These are phyloP conservation scores for Myathropa florea DNA, from an alignment of 2,888 invertebrate genomes.

Conservation along the genomic window DNA sequence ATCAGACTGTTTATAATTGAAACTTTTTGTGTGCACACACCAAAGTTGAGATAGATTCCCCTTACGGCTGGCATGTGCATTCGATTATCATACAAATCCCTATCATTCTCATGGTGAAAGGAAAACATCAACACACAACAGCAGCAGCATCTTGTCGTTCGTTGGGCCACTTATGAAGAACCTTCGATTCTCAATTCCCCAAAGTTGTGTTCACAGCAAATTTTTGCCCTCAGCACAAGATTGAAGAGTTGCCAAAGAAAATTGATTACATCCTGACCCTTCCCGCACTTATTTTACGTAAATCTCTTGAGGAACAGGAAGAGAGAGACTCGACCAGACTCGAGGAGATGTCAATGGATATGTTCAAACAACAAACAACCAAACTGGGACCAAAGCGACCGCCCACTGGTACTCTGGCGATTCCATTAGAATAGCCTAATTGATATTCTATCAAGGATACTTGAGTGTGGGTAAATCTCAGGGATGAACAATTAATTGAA, in stretches of 20 bases:
- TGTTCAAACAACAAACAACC: background rate
- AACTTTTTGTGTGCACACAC: background rate
- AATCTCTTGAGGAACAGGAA: background rate
- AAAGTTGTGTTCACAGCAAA: constrained; percentile 35
- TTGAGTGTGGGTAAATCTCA: background rate
- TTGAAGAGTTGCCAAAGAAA: constrained; percentile 31
- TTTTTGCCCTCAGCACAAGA: background rate
- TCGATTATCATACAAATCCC: constrained; percentile 16
- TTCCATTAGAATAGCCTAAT: constrained; percentile 31
- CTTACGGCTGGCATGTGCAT: background rate
- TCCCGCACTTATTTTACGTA: too few relatives aligned
- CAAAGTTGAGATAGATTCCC: background rate
- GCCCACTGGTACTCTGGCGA: background rate
- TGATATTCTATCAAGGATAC: constrained; percentile 9
- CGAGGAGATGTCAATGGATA: too few relatives aligned
- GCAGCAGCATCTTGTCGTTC: background rate
- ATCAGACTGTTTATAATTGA: background rate
- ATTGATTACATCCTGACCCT: constrained; percentile 54
- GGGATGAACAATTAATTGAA: constrained; percentile 26
- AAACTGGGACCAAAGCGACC: background rate
- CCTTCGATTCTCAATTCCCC: constrained; percentile 47
- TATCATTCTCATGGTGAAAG: background rate
- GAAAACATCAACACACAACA: constrained; percentile 8
- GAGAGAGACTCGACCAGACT: background rate
- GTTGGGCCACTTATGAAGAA: constrained; percentile 11